Base-by-base conservation (phyloP, 2,113 vertebrate genomes). In the Paradisaea rubra region DNA sequence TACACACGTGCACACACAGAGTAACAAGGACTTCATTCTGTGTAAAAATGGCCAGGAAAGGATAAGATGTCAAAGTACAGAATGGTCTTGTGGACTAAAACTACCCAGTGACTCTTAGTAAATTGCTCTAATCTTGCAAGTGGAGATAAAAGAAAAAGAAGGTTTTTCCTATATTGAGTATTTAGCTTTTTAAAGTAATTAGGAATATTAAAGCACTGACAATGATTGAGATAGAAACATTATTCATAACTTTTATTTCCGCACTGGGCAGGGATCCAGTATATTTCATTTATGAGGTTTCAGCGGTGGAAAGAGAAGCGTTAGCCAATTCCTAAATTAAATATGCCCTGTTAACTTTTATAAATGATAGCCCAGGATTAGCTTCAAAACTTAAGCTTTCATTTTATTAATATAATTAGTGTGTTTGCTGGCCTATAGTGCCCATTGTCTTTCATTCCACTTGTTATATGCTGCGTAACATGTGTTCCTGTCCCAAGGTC, bases 291-390 rank as follows among this genome's bases (percentile, higher is more conserved):
- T 99, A 99, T 97, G 98, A 99, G 98, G 98, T 98, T 99, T 99
- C 98, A 98, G 99, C 92, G 97, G 98, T 98, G 98, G 98, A 98
- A 98, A 98, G 98, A 98, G 98, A 97, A 98, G 98, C 57, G 96
- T 94, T 98, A 98, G 99, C 99, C 99, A 99, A 99, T 98, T 99
- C 98, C 98, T 98, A 99, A 99, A 99, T 99, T 99, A 99, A 99
- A 99, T 98, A 98, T 98, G 98, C 98, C 98, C 98, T 98, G 98
- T 98, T 99, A 99, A 98, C 97, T 98, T 98, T 98, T 98, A 98
- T 98, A 99, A 99, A 99, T 98, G 98, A 98, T 98, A 98, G 97
- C 97, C 97, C 96, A 94, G 98, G 97, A 98, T 96, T 97, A 97
- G 96, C 95, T 96, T 97, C 87, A 97, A 97, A 97, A 95, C 94